Evolutionary conservation across 2,113 vertebrate genomes (phyloP).

Genomic region (Odocoileus virginianus): DNA sequence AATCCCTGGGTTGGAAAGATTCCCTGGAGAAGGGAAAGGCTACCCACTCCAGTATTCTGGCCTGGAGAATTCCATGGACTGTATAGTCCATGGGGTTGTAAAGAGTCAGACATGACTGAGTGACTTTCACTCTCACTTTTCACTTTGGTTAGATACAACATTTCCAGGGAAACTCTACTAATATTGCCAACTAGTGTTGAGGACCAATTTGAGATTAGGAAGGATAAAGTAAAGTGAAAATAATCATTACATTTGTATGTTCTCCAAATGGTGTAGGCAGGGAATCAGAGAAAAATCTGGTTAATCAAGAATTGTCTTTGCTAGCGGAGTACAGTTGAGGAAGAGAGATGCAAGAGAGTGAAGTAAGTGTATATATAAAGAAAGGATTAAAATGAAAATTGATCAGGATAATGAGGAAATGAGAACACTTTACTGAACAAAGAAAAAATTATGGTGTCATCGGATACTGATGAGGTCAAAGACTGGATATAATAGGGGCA

Average conservation of each 20-base stretch:
- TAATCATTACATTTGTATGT: background rate
- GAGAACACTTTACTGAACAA: background rate
- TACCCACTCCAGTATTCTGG: background rate
- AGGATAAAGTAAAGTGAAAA: background rate
- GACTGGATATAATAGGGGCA: background rate
- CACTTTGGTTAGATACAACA: background rate
- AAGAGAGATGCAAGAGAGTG: background rate
- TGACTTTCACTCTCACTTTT: background rate
- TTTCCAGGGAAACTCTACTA: background rate
- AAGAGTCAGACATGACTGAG: background rate
- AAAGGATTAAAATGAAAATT: background rate
- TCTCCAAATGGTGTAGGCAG: background rate
- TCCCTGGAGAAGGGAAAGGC: background rate
- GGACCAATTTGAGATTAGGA: background rate
- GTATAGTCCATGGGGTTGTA: background rate
- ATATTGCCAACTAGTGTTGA: background rate
- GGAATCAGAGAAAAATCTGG: background rate
- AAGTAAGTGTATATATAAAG: background rate
- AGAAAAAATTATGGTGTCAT: background rate
- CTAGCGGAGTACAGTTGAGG: background rate
- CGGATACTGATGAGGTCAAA: background rate
- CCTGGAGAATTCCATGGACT: background rate
- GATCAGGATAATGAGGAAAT: background rate
- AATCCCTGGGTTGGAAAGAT: background rate
- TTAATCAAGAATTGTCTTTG: background rate